A percentile compares a stretch with the other conserved stretches of the same genome.
Evolutionary conservation across 53 echinoderm and acorn worm species (phyloP).

Genomic region (Stichopus horrens): DNA sequence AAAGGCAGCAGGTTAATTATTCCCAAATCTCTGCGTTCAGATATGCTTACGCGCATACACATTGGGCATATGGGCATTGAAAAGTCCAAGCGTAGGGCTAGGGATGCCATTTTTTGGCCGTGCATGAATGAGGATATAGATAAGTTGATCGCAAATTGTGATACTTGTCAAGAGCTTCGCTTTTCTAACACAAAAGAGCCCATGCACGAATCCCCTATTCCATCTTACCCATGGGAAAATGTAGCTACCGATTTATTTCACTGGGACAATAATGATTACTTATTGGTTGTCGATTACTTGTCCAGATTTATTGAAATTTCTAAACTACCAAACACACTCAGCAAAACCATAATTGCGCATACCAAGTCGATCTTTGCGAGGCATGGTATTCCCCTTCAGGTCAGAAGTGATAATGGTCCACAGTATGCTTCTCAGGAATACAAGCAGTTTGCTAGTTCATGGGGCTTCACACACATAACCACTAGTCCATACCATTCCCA

Average conservation of each 20-base stretch:
- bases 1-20: conserved; percentile 58
- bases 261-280: conserved; percentile 39
- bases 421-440: conserved; percentile 28
- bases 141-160: conserved; percentile 47
- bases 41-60: conserved; percentile 55
- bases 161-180: conserved; percentile 16
- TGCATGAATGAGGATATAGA: conserved; percentile 49
- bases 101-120: conserved; percentile 66
- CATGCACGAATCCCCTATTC: conserved; percentile 9
- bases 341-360: conserved; percentile 39
- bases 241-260: conserved; percentile 69
- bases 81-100: conserved; percentile 59
- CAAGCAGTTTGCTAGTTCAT: conserved; percentile 32
- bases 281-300: conserved; percentile 64
- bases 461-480: conserved; percentile 43
- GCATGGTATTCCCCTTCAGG: conserved; percentile 51
- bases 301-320: conserved; percentile 59
- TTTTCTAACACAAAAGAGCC: conserved; percentile 46
- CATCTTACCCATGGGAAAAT: conserved; percentile 50
- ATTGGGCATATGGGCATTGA: conserved; percentile 40
- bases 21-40: conserved; percentile 46
- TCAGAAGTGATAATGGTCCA: conserved; percentile 52
- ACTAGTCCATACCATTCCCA: conserved; percentile 57
- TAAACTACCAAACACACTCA: conserved; percentile 29
- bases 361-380: conserved; percentile 51